Evolutionary conservation across 2,888 invertebrate genomes (phyloP).

Genomic region (Limenitis camilla): DNA sequence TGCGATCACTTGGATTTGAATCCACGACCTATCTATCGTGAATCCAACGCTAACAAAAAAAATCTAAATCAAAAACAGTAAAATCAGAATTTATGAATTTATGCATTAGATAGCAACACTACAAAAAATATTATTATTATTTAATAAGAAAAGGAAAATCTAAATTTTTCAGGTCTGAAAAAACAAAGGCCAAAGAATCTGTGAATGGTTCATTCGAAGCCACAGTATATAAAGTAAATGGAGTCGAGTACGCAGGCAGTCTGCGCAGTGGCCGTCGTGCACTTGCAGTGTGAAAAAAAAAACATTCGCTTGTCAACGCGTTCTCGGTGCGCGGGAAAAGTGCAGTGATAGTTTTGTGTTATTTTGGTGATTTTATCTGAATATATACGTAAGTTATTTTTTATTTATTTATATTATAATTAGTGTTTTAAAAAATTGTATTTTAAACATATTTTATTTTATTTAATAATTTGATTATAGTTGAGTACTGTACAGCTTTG

Average conservation of each 20-base stretch:
- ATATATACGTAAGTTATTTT: neutral
- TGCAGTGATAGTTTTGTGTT: slow-evolving; percentile 25
- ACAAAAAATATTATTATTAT: neutral
- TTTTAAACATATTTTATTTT: no score
- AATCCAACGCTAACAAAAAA: no score
- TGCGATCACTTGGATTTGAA: no score
- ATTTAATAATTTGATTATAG: no score
- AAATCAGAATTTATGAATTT: no score
- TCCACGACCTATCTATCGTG: no score
- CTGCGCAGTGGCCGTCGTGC: slow-evolving; percentile 36
- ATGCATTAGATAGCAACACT: neutral
- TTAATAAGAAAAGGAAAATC: neutral
- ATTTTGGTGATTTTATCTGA: slow-evolving; percentile 18
- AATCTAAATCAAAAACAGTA: no score
- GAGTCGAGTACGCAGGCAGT: slow-evolving; percentile 42
- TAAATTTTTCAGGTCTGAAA: slow-evolving; percentile 16
- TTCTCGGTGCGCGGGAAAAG: slow-evolving; percentile 30
- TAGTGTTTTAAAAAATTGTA: neutral
- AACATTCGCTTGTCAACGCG: slow-evolving; percentile 21
- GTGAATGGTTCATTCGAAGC: slow-evolving; percentile 22
- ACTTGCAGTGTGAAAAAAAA: slow-evolving; percentile 29
- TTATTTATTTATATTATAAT: neutral
- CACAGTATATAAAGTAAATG: slow-evolving; percentile 54
- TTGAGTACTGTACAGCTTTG: no score
- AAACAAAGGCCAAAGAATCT: slow-evolving; percentile 25